Base-by-base conservation (phyloP, 2,797 vertebrate genomes). In the Enteromius afrohamiltoni region DNA sequence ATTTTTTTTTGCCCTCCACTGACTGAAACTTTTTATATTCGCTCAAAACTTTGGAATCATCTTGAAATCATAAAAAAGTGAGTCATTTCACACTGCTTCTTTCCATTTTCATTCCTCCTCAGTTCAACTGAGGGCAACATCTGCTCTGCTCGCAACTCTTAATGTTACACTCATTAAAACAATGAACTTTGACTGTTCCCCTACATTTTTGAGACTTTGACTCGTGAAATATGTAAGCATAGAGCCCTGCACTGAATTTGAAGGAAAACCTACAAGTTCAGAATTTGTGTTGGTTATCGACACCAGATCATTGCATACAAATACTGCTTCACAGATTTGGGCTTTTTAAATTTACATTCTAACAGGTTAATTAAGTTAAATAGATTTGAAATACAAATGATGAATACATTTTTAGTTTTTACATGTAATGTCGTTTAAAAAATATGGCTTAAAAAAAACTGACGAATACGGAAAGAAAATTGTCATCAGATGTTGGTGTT, bases 131-230 rank as follows among this genome's bases (percentile, higher is more conserved):
- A 23, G 26, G 19, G 19, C 6, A 34, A 8, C 10, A 34, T 53
- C 49, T 34, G 71, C 29, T n/a, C 71, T 53, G 11, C 49, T 74
- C 53, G 26, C 51, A 69, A 45, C 67, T 45, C 67, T 40, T 45
- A 42, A 42, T 23, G 67, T 45, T 69, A 45, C 49, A 51, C 17
- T 53, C 49, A 7, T 53, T 53, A 53, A 53, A 51, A 53, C 53
- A 53, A 9, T 34, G 29, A n/a, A 51, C 19, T 74, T 53, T 74
- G 47, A 53, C 26, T 34, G 17, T 74, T 19, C 17, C 9, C 29
- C 19, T 74, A n/a, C 0, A 74, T 53, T 53, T 74, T 53, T 53
- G 71, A 74, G 19, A 14, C 49, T 74, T 34, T n/a, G 10, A 34
- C 29, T 74, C 29, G 17, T 74, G 51, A 76, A 76, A 76, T 14